A percentile compares a stretch with the other conserved stretches of the same genome.
Conservation (phyloP, 2,113 vertebrate species). For the Phalacrocorax brasilianus region DNA sequence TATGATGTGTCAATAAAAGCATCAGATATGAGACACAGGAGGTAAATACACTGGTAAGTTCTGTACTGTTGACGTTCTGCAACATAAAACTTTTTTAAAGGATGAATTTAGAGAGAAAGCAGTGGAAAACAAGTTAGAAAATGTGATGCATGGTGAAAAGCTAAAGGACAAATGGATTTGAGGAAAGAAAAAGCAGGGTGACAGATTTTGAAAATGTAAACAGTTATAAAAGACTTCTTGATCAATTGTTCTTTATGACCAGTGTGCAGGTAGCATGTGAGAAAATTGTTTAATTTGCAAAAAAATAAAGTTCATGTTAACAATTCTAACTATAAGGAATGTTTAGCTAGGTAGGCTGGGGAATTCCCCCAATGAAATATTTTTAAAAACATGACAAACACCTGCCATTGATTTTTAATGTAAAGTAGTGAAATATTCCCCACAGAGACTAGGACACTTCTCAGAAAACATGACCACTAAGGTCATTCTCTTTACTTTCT, state of each 20-base stretch:
- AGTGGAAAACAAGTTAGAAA: neutral
- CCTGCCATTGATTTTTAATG: neutral
- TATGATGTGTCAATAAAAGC: neutral
- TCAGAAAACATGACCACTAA: neutral
- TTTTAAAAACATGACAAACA: neutral
- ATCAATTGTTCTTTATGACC: neutral
- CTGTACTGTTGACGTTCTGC: neutral
- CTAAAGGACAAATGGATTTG: neutral
- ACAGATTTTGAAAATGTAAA: neutral
- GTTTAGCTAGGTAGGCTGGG: neutral
- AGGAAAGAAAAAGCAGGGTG: neutral
- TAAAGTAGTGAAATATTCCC: neutral
- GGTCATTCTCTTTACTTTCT: neutral
- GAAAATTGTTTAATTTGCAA: neutral
- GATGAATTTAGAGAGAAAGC: neutral
- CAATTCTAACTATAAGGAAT: neutral
- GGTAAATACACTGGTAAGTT: neutral
- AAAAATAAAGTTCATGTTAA: neutral
- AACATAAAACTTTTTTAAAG: neutral
- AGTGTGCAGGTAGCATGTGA: rapidly evolving
- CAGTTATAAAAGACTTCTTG: neutral
- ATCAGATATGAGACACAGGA: neutral
- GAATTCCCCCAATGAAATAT: neutral
- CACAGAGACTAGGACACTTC: neutral
- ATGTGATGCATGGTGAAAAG: neutral